Base-by-base conservation (phyloP, 2,797 vertebrate species). In the Eleutherodactylus coqui region DNA sequence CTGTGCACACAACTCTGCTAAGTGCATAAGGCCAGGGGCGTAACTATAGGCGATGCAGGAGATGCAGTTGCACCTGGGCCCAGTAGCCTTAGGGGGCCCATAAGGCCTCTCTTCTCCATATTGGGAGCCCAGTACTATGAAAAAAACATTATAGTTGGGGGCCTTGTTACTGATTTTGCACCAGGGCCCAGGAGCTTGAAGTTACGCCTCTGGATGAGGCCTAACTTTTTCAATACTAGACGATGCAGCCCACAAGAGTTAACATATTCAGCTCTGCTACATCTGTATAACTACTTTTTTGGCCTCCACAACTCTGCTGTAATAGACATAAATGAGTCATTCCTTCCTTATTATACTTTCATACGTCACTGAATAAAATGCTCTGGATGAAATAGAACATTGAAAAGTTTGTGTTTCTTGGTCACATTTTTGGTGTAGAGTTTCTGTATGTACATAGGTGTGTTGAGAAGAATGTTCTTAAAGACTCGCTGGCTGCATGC, bases 401-500 rank as follows among this genome's bases (percentile, higher is more conserved):
- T 43, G 36, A 73, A 67, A 36, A 43, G 24, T 43, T 32, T 76
- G 73, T 51, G 73, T 32, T 32, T 49, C 14, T 75, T 49, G 47
- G 73, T 49, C 75, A 21, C 73, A 51, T 76, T 76, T 76, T 76
- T 53, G 75, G 45, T 76, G 47, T 75, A 75, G 27, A 32, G 45
- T 77, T 77, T 77, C 45, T 11, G 21, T 24, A n/a, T 77, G 51
- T 36, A 58, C 13, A 36, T 36, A n/a, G 29, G 32, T 55, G 32
- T 13, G 47, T 8, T 43, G 36, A 9, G 16, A 62, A 45, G 36
- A 41, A 43, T 21, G 27, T 47, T 10, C 72, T 62, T 47, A 51
- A 83, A 53, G 21, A 84, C 11, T 21, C 36, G 17, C 24, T 45
- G 29, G 51, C 21, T 83, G 69, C 27, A n/a, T 83, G 29, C 29